These are phyloP conservation scores for Adrianichthys oophorus DNA, from an alignment of 2,797 vertebrate species.

Conservation along the genomic window DNA sequence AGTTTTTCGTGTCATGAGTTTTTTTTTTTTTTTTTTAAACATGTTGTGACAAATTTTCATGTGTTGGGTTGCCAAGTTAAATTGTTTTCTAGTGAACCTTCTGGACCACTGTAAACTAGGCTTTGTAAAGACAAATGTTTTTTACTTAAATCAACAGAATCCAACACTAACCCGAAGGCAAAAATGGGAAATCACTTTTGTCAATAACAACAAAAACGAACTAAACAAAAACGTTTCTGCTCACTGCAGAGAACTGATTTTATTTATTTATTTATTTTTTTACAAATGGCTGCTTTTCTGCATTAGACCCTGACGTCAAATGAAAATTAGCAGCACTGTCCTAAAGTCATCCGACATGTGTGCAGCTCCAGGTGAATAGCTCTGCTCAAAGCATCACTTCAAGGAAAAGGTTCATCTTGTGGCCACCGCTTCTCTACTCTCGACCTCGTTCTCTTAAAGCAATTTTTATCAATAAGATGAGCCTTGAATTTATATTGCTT, in stretches of 20 bases:
- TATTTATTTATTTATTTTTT: not conserved
- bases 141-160: no score
- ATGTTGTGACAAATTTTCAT: no score
- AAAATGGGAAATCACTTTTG: not conserved
- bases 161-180: not conserved
- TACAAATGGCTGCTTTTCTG: not conserved
- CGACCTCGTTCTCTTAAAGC: slow-evolving; percentile 16
- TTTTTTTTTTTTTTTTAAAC: no score
- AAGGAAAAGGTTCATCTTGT: slow-evolving; percentile 52
- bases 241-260: not conserved
- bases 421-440: slow-evolving; percentile 22
- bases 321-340: slow-evolving; percentile 15
- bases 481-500: slow-evolving; percentile 20
- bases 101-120: no score
- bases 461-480: slow-evolving; percentile 38
- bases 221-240: not conserved
- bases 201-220: not conserved
- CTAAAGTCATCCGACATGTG: slow-evolving; percentile 16
- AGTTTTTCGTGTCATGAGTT: no score
- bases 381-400: slow-evolving; percentile 29
- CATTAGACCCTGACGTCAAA: slow-evolving; percentile 21
- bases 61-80: no score
- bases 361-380: slow-evolving; percentile 31
- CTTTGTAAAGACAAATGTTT: no score
- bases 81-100: no score